phyloP scores from a whole-genome alignment of 2,113 vertebrate genomes.

The Clarias macrocephalus region DNA sequence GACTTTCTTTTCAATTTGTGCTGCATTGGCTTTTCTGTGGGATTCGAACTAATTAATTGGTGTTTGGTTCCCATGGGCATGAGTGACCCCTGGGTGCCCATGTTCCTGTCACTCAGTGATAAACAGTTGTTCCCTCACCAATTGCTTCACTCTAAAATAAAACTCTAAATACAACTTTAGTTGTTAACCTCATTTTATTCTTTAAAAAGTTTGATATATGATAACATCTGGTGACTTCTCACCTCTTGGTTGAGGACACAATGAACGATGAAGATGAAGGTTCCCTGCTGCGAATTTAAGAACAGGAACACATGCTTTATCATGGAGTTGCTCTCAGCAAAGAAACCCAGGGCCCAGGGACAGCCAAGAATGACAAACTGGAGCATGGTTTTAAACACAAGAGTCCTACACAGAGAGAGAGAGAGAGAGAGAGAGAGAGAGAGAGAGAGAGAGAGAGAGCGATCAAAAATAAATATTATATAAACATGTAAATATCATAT shows the following conservation, averaged over 20 bases:
- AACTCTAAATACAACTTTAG: too few relatives aligned
- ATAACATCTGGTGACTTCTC: background rate
- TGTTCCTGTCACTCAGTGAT: background rate
- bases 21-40: too few relatives aligned
- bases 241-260: conserved; percentile 20
- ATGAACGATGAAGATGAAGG: conserved; percentile 5
- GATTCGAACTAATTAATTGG: too few relatives aligned
- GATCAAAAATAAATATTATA: background rate
- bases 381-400: conserved; percentile 24
- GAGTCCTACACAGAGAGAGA: conserved; percentile 1
- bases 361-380: conserved; percentile 45
- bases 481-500: background rate
- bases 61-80: too few relatives aligned
- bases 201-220: background rate
- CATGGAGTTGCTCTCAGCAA: accelerated
- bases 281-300: conserved; percentile 10
- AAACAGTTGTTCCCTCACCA: background rate
- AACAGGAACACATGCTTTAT: background rate
- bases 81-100: too few relatives aligned
- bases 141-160: too few relatives aligned
- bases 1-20: too few relatives aligned
- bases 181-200: background rate
- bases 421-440: background rate
- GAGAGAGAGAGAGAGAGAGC: background rate
- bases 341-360: conserved; percentile 36